Percentiles rank a stretch among this genome's conserved stretches.
Conservation (phyloP, 2,888 invertebrate genomes). For the Cancer borealis region DNA sequence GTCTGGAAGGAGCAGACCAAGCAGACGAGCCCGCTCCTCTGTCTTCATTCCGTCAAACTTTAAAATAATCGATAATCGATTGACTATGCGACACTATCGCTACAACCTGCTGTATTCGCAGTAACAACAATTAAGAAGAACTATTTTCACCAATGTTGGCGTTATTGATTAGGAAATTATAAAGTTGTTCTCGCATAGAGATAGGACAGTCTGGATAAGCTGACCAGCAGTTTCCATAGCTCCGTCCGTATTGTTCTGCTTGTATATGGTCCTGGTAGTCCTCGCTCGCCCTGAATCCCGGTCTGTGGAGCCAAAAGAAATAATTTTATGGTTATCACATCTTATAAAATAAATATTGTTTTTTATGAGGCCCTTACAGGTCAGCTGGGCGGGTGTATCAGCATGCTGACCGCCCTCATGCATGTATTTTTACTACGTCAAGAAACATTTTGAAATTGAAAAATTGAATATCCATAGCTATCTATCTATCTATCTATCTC, state of each 20-base stretch:
- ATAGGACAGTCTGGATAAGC: constrained; percentile 75
- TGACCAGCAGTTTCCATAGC: constrained; percentile 75
- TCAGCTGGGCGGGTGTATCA: too few species aligned
- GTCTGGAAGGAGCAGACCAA: background rate
- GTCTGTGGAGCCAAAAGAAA: constrained; percentile 24
- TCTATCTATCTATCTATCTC: too few species aligned
- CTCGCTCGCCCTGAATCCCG: constrained; percentile 49
- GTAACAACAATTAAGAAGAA: background rate
- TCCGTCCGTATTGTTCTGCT: constrained; percentile 74
- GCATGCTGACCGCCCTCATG: too few species aligned
- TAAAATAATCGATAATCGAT: constrained; percentile 37
- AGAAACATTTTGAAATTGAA: too few species aligned
- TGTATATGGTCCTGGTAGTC: constrained; percentile 53
- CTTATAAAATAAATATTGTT: too few species aligned
- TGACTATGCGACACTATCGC: background rate
- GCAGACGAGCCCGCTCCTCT: background rate
- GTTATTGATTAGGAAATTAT: constrained; percentile 65
- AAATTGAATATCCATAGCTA: too few species aligned
- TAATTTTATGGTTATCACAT: background rate
- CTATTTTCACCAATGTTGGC: background rate
- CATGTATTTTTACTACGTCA: too few species aligned
- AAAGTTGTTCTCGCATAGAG: constrained; percentile 67
- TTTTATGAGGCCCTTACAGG: too few species aligned
- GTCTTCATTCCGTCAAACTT: background rate
- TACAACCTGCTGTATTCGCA: background rate